Percentiles rank a stretch among this genome's conserved stretches.
These are phyloP conservation scores for Lepidonotus clava DNA, from an alignment of 2,888 invertebrate genomes.

Conservation along the genomic window DNA sequence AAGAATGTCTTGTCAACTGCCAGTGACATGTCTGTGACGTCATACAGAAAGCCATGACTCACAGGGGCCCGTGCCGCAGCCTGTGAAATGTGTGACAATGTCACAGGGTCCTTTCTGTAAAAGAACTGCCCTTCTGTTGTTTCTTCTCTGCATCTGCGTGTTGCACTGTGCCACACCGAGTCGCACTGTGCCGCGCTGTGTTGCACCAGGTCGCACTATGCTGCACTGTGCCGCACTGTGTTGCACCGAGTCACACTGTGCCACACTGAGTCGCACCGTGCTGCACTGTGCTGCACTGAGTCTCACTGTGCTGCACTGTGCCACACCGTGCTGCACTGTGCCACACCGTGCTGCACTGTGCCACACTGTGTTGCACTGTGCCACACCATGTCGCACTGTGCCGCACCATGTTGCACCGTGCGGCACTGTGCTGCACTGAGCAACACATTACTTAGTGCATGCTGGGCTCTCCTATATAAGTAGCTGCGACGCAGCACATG, in stretches of 20 bases:
- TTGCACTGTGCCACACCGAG: not conserved
- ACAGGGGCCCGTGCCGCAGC: no score
- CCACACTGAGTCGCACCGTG: not conserved
- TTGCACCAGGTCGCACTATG: not conserved
- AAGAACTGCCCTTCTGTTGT: no score
- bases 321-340: not conserved
- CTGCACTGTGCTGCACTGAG: not conserved
- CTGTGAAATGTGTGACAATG: no score
- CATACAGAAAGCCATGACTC: no score
- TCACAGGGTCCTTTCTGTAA: no score
- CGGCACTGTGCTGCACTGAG: not conserved
- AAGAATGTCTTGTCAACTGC: no score
- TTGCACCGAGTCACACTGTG: not conserved
- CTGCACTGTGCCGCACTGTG: not conserved
- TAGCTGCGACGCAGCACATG: no score
- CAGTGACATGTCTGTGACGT: no score
- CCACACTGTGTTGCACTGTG: not conserved
- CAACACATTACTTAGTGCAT: not conserved
- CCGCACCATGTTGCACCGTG: not conserved
- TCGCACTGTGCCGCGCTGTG: not conserved
- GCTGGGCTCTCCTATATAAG: no score
- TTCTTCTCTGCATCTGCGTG: not conserved
- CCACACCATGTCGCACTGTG: no score
- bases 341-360: slow-evolving; percentile 1
- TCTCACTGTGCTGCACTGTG: not conserved